Conservation (phyloP, 2,888 invertebrate genomes). For the Marasmarcha lunaedactyla region DNA sequence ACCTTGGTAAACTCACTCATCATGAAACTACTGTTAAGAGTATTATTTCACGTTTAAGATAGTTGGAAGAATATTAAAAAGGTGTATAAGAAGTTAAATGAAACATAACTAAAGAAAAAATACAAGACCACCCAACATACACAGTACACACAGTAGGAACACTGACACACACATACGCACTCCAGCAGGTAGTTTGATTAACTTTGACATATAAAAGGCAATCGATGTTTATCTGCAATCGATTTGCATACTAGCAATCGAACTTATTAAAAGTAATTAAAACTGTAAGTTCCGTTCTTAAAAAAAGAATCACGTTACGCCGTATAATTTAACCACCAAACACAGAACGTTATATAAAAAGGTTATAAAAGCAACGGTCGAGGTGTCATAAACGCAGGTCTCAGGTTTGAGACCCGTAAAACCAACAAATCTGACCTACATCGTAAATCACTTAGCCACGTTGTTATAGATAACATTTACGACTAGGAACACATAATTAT, state of each 20-base stretch:
- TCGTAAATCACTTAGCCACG: slow-evolving; percentile 68
- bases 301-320: slow-evolving; percentile 23
- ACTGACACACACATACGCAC: too few species aligned
- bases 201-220: slow-evolving; percentile 1
- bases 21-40: too few species aligned
- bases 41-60: too few species aligned
- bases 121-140: too few species aligned
- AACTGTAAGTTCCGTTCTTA: background rate
- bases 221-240: slow-evolving; percentile 1
- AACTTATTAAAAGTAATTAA: slow-evolving; percentile 1
- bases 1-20: too few species aligned
- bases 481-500: slow-evolving; percentile 43
- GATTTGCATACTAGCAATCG: background rate
- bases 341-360: slow-evolving; percentile 35
- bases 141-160: too few species aligned
- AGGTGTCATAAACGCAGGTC: slow-evolving; percentile 50
- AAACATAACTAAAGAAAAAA: too few species aligned
- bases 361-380: slow-evolving; percentile 27
- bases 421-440: slow-evolving; percentile 66
- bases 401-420: slow-evolving; percentile 54
- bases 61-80: too few species aligned
- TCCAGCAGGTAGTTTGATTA: background rate
- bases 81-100: too few species aligned
- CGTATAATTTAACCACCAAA: slow-evolving; percentile 25
- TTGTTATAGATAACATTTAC: slow-evolving; percentile 61